phyloP scores from a whole-genome alignment of 1,140 invertebrate species.

The Drosophila parvula region DNA sequence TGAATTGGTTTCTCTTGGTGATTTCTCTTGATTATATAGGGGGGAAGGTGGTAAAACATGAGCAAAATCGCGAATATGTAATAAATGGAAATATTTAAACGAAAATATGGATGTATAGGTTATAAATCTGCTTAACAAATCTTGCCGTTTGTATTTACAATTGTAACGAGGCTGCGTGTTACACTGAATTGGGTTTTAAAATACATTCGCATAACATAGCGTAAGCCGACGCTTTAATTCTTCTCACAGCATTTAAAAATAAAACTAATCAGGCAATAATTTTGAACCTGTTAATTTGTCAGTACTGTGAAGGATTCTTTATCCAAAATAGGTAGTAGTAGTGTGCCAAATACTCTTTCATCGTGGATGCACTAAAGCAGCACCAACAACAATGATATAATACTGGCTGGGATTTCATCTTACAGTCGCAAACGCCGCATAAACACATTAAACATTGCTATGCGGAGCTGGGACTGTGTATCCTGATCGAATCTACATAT shows the following conservation, averaged over 20 bases:
- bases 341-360: slow-evolving; percentile 74
- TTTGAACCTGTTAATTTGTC: slow-evolving; percentile 52
- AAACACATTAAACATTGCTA: slow-evolving; percentile 69
- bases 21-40: no score
- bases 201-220: slow-evolving; percentile 78
- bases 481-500: not conserved
- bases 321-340: not conserved
- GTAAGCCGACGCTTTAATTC: slow-evolving; percentile 68
- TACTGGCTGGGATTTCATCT: slow-evolving; percentile 56
- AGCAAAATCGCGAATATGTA: no score
- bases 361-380: slow-evolving; percentile 46
- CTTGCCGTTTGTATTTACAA: not conserved
- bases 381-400: slow-evolving; percentile 75
- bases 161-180: slow-evolving; percentile 56
- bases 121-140: no score
- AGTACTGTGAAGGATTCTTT: slow-evolving; percentile 45
- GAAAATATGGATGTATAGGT: no score
- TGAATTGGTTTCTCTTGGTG: slow-evolving; percentile 45
- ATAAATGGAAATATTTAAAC: no score
- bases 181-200: slow-evolving; percentile 44
- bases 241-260: slow-evolving; percentile 86
- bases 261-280: slow-evolving; percentile 23
- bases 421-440: slow-evolving; percentile 82
- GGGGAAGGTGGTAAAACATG: no score
- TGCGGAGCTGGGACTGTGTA: slow-evolving; percentile 81